Evolutionary conservation across 2,888 invertebrate genomes (phyloP), one percentile per base, ranked within the genome.

Genomic region (Drosophila emarginata): DNA sequence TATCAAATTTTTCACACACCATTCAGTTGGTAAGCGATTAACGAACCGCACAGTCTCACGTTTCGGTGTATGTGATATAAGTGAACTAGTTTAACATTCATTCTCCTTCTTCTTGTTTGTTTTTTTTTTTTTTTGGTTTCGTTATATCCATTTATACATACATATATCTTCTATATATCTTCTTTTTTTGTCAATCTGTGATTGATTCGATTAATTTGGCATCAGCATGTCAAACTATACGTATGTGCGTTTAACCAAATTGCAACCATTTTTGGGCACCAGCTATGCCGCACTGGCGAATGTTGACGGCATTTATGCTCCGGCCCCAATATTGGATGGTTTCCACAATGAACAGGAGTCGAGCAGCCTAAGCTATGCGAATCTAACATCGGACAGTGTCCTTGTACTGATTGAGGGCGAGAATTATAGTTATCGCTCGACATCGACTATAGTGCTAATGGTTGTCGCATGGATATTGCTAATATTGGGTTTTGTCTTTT

Each of bases 361-460:
- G 7, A 21, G 11, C 11, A 18, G 45, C 4, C 4, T 4, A 9
- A 15, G 18, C 18, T 61, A 64, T 36, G 51, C 51, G 54, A 80
- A 76, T 62, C 59, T 51, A 12, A 56, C 74, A n/a, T 72, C 78
- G 14, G 80, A 87, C 26, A 77, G 87, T 54, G 75, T 89, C 39
- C 73, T 89, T 61, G 67, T 90, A 21, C 65, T 90, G 15, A 69
- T 88, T 50, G 81, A 87, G 58, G 85, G 85, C 26, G 79, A 87
- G 54, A 82, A 74, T 57, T 70, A 77, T 66, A 76, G 71, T 60
- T 72, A 84, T 60, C 86, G 81, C 4, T 84, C 83, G 54, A 88
- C 87, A 32, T 82, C 90, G 50, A 87, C 90, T 65, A 88, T 90
- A 65, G 80, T 85, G n/a, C 76, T 91, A 37, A 91, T 91, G 91